Evolutionary conservation across 2,888 invertebrate species (phyloP), one percentile per base, ranked within the genome.

Genomic region (Cabera pusaria): DNA sequence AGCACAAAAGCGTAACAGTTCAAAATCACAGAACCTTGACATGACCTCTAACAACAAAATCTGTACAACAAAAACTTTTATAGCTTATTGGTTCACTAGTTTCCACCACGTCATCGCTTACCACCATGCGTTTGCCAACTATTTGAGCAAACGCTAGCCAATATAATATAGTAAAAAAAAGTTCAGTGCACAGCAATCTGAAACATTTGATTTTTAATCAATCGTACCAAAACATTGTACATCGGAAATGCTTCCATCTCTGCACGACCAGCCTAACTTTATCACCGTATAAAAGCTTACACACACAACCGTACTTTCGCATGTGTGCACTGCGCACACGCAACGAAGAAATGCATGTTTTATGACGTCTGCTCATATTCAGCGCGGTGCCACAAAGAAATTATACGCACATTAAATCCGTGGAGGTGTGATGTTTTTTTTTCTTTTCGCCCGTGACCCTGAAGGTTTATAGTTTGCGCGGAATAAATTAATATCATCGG

Each of bases 361-460:
- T 88, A 88, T 86, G 88, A 88, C 84, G 88, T 85, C 85, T 85
- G 82, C 70, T 73, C 81, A 82, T 84, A 85, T 86, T 84, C 82
- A 80, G 78, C 81, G 86, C 88, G 88, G 88, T 87, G 85, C 88
- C 86, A 86, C 88, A 88, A 88, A 88, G 88, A 86, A 88, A 88
- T 88, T 88, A 88, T 88, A 88, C 88, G 88, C 83, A 71, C 82
- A 85, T 87, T 86, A 87, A 88, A 85, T 77, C 83, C 69, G 72
- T 85, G 67, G 84, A 86, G 86, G 83, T 84, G 87, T 68, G 68
- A 75, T 70, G 67, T 54, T 58, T 52, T 56, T 61, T 67, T 66
- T 49, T 42, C 50, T 59, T 58, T 53, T 61, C 58, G 52, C 57
- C 61, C 56, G 52, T 61, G 35, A 31, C 51, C 51, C 44, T 40